phyloP scores from a whole-genome alignment of 2,888 invertebrate genomes.

The Lottia gigantea region DNA sequence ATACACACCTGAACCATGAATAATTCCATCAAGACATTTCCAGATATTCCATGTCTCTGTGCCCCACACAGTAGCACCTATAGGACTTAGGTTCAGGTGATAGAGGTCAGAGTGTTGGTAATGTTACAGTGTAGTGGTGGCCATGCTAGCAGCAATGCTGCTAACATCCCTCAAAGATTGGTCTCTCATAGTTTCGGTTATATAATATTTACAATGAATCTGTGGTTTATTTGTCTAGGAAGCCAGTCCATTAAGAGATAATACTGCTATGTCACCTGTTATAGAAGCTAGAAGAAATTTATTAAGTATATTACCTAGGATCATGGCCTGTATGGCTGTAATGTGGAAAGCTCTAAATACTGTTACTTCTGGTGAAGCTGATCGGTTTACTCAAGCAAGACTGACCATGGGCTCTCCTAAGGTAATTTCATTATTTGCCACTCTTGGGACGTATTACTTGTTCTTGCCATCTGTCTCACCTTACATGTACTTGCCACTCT shows the following conservation, averaged over 20 bases:
- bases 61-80: too few species aligned
- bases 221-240: constrained; percentile 43
- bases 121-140: too few species aligned
- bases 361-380: constrained; percentile 59
- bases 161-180: neutral
- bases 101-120: too few species aligned
- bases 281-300: constrained; percentile 78
- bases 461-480: too few species aligned
- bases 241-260: constrained; percentile 58
- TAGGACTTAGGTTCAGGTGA: too few species aligned
- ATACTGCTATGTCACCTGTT: constrained; percentile 64
- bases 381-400: constrained; percentile 54
- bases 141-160: neutral
- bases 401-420: constrained; percentile 69
- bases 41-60: too few species aligned
- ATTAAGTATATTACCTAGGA: constrained; percentile 82
- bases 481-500: too few species aligned
- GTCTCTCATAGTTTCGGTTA: too few species aligned
- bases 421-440: constrained; percentile 60
- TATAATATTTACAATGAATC: too few species aligned
- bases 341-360: constrained; percentile 78
- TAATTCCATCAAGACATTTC: too few species aligned
- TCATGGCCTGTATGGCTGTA: constrained; percentile 82
- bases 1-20: too few species aligned
- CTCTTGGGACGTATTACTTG: too few species aligned